A percentile compares a stretch with the other conserved stretches of the same genome.
Conservation (phyloP, 2,113 vertebrate species). For the Meriones unguiculatus region DNA sequence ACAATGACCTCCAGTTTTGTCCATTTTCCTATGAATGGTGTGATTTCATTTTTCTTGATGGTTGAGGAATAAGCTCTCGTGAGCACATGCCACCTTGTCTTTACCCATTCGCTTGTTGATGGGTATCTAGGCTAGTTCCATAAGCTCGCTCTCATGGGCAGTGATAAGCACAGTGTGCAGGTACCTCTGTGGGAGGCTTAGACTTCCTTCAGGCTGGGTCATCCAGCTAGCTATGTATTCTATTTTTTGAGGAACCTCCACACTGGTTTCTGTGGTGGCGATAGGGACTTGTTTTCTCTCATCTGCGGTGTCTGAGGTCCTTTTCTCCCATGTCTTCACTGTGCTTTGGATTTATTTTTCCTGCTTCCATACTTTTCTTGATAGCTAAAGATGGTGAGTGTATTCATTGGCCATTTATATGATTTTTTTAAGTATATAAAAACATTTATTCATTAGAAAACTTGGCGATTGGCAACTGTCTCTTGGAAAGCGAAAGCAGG, state of each 20-base stretch:
- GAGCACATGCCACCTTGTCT: too few species aligned
- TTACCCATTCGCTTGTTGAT: background rate
- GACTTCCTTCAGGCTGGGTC: background rate
- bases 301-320: background rate
- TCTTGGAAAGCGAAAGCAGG: background rate
- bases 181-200: background rate
- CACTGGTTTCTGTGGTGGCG: background rate
- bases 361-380: background rate
- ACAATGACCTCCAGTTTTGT: background rate
- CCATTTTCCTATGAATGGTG: background rate
- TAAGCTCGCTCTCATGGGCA: too few species aligned
- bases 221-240: too few species aligned
- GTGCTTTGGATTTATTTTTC: background rate
- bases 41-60: background rate
- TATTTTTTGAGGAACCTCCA: background rate
- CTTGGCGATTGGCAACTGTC: background rate
- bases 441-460: conserved; percentile 77
- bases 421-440: conserved; percentile 53
- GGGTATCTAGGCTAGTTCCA: background rate
- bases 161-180: background rate
- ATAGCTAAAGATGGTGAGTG: background rate
- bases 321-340: too few species aligned
- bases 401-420: background rate
- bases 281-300: too few species aligned
- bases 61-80: too few species aligned